Evolutionary conservation across 2,888 invertebrate genomes (phyloP), one percentile per base, ranked within the genome.

Genomic region (Xanthia togata): DNA sequence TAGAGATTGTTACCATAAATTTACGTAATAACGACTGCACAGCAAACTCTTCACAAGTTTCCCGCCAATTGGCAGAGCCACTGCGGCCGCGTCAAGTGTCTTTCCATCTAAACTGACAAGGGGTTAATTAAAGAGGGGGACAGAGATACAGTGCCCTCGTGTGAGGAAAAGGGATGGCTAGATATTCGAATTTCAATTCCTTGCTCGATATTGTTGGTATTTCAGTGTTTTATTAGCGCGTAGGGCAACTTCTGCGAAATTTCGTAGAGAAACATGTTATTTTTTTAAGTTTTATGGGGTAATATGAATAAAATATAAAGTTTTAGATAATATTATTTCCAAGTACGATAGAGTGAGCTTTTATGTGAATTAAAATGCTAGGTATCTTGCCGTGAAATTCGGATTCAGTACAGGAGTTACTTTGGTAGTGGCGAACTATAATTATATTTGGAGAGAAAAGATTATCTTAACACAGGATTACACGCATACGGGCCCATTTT

Each of bases 31-130:
- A 73, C 76, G 73, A 77, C 87, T 26, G 70, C 81, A 77, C 87
- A 26, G 70, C 81, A 88, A 87, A 82, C 89, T 83, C 90, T 93
- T 92, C 91, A 91, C 91, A 90, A 94, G 91, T 92, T 93, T 90
- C 83, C 92, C 93, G 90, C 92, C 93, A 93, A 94, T 94, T 94
- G 95, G 92, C 92, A 89, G 92, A 92, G 94, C 93, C 93, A 91
- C 90, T 89, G 91, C 82, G 90, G 91, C 90, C 88, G 88, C 91
- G 91, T 94, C 94, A 93, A 94, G 94, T 93, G 93, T 93, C 94
- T 92, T 91, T 90, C 92, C 90, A 91, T 91, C 91, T 89, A 91
- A 92, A 91, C 91, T 91, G 93, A 92, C 94, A 91, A 90, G 89
- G 82, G 91, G 91, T 92, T 91, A 92, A 93, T 92, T 92, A 92